phyloP scores from a whole-genome alignment of 1,140 invertebrate genomes.

The Tetraneura akinire region DNA sequence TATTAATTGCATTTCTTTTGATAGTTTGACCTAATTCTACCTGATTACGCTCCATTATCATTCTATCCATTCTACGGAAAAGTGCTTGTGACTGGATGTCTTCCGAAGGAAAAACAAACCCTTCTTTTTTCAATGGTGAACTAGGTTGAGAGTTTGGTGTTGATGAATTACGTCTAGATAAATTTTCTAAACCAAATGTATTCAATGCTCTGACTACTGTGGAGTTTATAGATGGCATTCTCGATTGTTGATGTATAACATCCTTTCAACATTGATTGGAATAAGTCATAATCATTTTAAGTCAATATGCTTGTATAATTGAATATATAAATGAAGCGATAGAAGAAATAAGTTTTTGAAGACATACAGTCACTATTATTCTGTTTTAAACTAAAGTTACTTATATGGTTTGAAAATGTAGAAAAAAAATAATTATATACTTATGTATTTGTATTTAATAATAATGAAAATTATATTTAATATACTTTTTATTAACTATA shows the following conservation, averaged over 20 bases:
- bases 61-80: slow-evolving; percentile 49
- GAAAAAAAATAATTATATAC: too few species aligned
- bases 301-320: neutral
- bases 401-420: too few species aligned
- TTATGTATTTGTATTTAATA: too few species aligned
- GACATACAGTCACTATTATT: slow-evolving; percentile 10
- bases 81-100: slow-evolving; percentile 30
- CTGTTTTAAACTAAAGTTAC: too few species aligned
- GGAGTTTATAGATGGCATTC: slow-evolving; percentile 62
- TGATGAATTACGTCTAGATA: slow-evolving; percentile 36
- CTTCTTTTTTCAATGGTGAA: slow-evolving; percentile 69
- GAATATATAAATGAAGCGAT: slow-evolving; percentile 25
- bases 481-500: too few species aligned
- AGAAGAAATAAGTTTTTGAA: slow-evolving; percentile 25
- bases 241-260: slow-evolving; percentile 59
- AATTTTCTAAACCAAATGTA: slow-evolving; percentile 58
- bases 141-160: slow-evolving; percentile 59
- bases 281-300: slow-evolving; percentile 42
- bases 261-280: slow-evolving; percentile 52
- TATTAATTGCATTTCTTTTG: neutral
- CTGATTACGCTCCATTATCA: slow-evolving; percentile 52
- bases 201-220: slow-evolving; percentile 67
- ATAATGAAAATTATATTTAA: too few species aligned
- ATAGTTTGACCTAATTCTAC: slow-evolving; percentile 41
- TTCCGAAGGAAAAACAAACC: slow-evolving; percentile 60